These are phyloP conservation scores for Enteromius thamalakanensis DNA, from an alignment of 2,797 vertebrate species.

Conservation along the genomic window DNA sequence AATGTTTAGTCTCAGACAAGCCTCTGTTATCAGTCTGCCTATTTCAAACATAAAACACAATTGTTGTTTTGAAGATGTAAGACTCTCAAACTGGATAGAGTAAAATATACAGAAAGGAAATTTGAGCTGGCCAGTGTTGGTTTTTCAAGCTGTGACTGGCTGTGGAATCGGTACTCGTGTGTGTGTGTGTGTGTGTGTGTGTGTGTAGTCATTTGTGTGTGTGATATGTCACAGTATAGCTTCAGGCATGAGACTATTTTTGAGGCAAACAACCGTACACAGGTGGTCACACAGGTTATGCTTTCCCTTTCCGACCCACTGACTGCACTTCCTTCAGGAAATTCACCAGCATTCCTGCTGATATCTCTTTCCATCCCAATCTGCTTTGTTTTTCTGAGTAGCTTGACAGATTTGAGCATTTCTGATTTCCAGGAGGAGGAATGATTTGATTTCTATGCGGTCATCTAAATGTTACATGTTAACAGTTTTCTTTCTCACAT, in stretches of 20 bases:
- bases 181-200: neutral
- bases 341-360: conserved; percentile 2
- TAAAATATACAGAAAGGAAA: neutral
- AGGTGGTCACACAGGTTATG: conserved; percentile 19
- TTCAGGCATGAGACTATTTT: conserved; percentile 25
- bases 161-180: neutral
- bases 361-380: neutral
- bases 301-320: neutral
- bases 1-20: neutral
- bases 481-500: neutral
- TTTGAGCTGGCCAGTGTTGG: neutral
- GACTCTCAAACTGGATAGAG: neutral
- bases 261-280: conserved; percentile 18
- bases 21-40: neutral
- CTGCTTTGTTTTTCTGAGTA: neutral
- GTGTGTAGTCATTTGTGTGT: conserved; percentile 1
- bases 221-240: neutral
- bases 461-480: neutral
- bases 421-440: neutral
- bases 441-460: neutral
- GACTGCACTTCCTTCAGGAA: conserved; percentile 1
- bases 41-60: neutral
- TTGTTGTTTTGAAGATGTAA: neutral
- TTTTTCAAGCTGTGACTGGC: conserved; percentile 1
- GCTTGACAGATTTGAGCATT: neutral